Conservation (phyloP, 2,797 vertebrate genomes). For the Limosa lapponica region DNA sequence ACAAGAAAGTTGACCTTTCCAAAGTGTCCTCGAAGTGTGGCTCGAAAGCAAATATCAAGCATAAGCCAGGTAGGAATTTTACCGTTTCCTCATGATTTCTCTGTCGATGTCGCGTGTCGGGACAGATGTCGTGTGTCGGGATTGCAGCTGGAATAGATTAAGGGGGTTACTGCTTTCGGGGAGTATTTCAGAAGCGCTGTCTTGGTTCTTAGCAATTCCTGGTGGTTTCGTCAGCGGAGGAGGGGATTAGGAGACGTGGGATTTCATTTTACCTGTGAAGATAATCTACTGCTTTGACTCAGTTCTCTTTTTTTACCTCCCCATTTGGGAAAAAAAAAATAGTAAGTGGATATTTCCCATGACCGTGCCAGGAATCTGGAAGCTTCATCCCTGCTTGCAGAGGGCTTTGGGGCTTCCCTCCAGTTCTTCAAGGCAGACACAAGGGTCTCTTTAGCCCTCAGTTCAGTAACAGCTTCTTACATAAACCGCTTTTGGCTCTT, state of each 20-base stretch:
- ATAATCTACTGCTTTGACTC: background rate
- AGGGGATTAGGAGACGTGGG: background rate
- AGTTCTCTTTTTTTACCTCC: background rate
- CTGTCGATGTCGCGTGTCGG: background rate
- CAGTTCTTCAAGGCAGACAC: background rate
- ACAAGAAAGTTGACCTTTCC: slow-evolving; percentile 92
- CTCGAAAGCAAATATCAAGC: slow-evolving; percentile 91
- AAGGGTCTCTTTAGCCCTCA: background rate
- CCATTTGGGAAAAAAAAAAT: too few relatives aligned
- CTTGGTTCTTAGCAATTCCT: background rate
- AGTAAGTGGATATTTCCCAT: fast-evolving
- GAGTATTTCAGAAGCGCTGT: background rate
- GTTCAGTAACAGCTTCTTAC: background rate
- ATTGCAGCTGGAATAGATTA: fast-evolving
- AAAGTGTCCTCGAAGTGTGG: slow-evolving; percentile 95
- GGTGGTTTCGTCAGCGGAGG: background rate
- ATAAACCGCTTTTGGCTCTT: background rate
- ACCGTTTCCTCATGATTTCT: background rate
- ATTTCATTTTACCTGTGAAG: background rate
- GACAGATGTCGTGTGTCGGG: background rate
- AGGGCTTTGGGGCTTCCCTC: background rate
- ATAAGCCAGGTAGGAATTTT: slow-evolving; percentile 87
- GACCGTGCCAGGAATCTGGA: background rate
- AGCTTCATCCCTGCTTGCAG: background rate
- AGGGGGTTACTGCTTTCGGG: background rate